Base-by-base conservation (phyloP, 2,113 vertebrate genomes). In the Epinephelus moara region DNA sequence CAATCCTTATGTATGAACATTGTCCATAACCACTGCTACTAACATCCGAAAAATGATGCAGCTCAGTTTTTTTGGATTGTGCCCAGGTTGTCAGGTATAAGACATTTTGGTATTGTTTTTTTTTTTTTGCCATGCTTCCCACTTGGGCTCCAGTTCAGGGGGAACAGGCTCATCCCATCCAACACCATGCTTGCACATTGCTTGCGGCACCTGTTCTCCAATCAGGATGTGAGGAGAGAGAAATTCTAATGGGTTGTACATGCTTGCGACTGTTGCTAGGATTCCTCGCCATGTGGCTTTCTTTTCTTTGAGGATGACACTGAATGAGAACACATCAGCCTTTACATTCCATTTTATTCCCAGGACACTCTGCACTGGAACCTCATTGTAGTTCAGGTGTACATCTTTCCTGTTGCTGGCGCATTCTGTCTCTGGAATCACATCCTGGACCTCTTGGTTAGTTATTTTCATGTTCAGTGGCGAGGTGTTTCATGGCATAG, bases 11-110 rank as follows among this genome's bases (percentile, higher is more conserved):
- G 13, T 75, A 75, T 52, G 72, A 62, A 17, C 59, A 75, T 10
- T 75, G 72, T 18, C 59, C 42, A 60, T 63, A 74, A 0, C 53
- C 71, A 14, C 3, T 21, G 6, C 4, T 61, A 25, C 57, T 74
- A 8, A 55, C 70, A 73, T 73, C 70, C 12, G 70, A 57, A 27
- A 73, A 73, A 60, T 73, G 37, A 73, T 72, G 56, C 42, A 74
- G 18, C 57, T 72, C 53, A 59, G 27, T 59, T 45, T 42, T 47
- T 42, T 57, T 27, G 50, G 52, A 42, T 59, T 12, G 15, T 61
- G 71, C 71, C 47, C 12, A 61, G 1, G 23, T 30, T 21, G 17
- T 37, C n/a, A 23, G 72, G 70, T 5, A 75, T n/a, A 18, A 75
- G 12, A 25, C 40, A 75, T 52, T 59, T 75, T 60, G 42, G 40